These are phyloP conservation scores for Meliscaeva auricollis DNA, from an alignment of 2,888 invertebrate genomes.

Conservation along the genomic window DNA sequence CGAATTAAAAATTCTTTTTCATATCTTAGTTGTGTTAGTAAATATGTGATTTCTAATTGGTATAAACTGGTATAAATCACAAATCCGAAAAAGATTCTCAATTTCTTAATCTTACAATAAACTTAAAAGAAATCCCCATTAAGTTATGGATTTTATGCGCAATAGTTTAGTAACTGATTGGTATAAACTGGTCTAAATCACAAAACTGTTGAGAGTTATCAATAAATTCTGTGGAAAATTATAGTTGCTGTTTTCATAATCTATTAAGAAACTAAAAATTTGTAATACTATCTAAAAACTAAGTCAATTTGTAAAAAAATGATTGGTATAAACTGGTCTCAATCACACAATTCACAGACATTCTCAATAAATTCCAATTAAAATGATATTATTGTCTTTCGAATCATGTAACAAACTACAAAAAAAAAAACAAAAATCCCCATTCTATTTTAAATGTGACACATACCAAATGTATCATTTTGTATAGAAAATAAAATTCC, in stretches of 20 bases:
- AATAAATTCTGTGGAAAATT: background rate
- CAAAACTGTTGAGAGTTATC: background rate
- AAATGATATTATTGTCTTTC: background rate
- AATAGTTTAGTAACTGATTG: background rate
- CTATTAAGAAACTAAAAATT: no score
- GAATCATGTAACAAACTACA: background rate
- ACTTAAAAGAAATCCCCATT: background rate
- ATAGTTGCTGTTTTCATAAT: background rate
- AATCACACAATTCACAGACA: background rate
- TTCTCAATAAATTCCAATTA: no score
- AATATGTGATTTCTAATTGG: background rate
- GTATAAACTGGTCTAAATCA: background rate
- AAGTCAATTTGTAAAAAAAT: no score
- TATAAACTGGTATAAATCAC: background rate
- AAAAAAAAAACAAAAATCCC: no score
- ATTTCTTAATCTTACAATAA: no score
- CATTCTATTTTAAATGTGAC: background rate
- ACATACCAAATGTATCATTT: slow-evolving; percentile 1
- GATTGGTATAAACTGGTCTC: slow-evolving; percentile 7
- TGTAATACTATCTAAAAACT: no score
- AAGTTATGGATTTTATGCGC: no score
- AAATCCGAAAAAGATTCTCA: background rate
- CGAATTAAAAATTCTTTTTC: no score
- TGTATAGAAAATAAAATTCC: background rate
- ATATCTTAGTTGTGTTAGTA: no score